Percentiles rank a stretch among this genome's conserved stretches.
These are phyloP conservation scores for Parascotia fuliginaria DNA, from an alignment of 2,888 invertebrate genomes.

Conservation along the genomic window DNA sequence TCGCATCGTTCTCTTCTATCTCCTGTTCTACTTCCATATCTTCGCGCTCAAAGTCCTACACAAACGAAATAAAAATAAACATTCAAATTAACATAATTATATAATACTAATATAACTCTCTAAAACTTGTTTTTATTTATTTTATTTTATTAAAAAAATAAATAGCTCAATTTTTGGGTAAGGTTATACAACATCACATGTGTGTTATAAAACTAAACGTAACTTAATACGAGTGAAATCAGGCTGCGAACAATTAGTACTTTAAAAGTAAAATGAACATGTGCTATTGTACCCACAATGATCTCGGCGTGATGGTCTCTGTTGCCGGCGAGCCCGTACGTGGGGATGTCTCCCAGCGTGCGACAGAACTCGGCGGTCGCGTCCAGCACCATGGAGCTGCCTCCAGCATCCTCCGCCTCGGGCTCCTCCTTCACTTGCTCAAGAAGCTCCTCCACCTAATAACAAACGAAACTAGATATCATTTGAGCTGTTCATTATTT, in stretches of 20 bases:
- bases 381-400: conserved; percentile 92
- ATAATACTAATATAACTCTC: no score
- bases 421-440: conserved; percentile 86
- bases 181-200: no score
- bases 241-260: not conserved
- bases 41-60: conserved; percentile 64
- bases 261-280: not conserved
- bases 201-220: no score
- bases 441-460: conserved; percentile 74
- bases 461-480: no score
- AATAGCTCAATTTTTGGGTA: no score
- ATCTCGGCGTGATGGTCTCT: conserved; percentile 90
- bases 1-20: conserved; percentile 69
- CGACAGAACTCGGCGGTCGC: conserved; percentile 98
- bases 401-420: conserved; percentile 49
- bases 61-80: not conserved
- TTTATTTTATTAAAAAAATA: no score
- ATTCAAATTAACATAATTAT: not conserved
- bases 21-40: conserved; percentile 76
- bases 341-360: conserved; percentile 97
- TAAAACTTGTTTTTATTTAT: no score
- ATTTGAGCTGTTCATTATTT: no score
- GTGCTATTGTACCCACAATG: conserved; percentile 62
- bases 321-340: conserved; percentile 96
- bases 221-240: not conserved